Conservation (phyloP, 1,140 invertebrate genomes). For the Trichonephila clavipes region DNA sequence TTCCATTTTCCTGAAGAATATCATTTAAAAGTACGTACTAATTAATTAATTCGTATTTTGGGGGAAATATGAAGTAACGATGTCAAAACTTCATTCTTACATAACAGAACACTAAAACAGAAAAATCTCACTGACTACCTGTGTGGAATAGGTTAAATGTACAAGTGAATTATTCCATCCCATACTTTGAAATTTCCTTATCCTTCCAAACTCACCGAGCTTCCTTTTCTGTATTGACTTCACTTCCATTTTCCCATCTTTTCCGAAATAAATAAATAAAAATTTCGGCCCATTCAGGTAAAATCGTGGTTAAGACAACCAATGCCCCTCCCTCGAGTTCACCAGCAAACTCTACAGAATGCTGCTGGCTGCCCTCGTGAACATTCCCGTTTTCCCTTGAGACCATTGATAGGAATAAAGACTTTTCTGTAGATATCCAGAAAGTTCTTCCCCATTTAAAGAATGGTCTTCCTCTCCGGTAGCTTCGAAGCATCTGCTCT, state of each 20-base stretch:
- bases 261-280: not conserved
- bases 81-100: too few species aligned
- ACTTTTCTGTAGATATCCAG: not conserved
- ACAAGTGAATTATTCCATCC: too few species aligned
- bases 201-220: not conserved
- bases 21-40: too few species aligned
- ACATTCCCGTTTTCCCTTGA: conserved; percentile 12
- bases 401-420: not conserved
- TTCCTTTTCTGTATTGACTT: not conserved
- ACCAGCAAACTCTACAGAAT: not conserved
- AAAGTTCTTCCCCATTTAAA: conserved; percentile 4
- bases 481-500: not conserved
- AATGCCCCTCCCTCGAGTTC: not conserved
- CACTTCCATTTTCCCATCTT: not conserved
- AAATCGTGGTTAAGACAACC: conserved; percentile 9
- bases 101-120: too few species aligned
- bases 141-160: too few species aligned
- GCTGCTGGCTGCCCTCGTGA: not conserved
- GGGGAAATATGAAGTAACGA: too few species aligned
- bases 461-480: conserved; percentile 1
- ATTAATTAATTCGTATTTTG: too few species aligned
- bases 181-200: too few species aligned
- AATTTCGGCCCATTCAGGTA: not conserved
- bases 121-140: too few species aligned
- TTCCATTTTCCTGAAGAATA: too few species aligned